A percentile compares a stretch with the other conserved stretches of the same genome.
Evolutionary conservation across 2,113 vertebrate genomes (phyloP).

Genomic region (Hoplias malabaricus): DNA sequence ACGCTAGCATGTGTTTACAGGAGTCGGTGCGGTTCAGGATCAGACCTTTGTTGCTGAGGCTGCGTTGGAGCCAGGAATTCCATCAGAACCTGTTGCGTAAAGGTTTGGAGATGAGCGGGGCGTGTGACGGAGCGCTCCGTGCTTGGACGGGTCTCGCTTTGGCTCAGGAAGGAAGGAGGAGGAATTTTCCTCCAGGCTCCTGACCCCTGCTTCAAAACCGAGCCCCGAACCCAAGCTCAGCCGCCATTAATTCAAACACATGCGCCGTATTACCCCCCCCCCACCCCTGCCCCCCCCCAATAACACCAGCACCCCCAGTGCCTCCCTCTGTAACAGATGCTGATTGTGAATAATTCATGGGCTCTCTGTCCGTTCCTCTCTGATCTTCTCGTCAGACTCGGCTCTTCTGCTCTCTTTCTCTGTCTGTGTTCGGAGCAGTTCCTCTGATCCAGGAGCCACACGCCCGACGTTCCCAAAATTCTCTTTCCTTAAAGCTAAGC

Average conservation of each 20-base stretch:
- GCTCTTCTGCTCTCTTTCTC: no score
- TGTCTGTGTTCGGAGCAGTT: no score
- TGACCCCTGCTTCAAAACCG: not conserved
- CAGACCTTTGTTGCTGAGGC: constrained; percentile 3
- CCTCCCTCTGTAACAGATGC: constrained; percentile 22
- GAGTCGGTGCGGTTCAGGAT: constrained; percentile 46
- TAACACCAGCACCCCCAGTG: no score
- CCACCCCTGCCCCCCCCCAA: not conserved
- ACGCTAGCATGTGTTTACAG: constrained; percentile 25
- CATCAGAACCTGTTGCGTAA: constrained; percentile 6
- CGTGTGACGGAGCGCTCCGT: constrained; percentile 40
- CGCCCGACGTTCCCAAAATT: no score
- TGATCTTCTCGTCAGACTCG: no score
- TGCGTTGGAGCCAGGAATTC: constrained; percentile 11
- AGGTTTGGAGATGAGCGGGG: constrained; percentile 13
- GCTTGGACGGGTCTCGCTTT: constrained; percentile 17
- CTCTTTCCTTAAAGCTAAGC: no score
- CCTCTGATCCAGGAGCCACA: not conserved
- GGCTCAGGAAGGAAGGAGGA: not conserved
- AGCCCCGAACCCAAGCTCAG: not conserved
- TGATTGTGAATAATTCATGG: no score
- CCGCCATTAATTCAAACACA: constrained; percentile 6
- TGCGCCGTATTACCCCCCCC: no score
- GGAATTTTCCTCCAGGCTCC: not conserved
- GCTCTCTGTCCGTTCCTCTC: constrained; percentile 10